Percentiles rank a stretch among this genome's conserved stretches.
These are phyloP conservation scores for Pomatorhinus ruficollis DNA, from an alignment of 2,113 vertebrate species.

Conservation along the genomic window DNA sequence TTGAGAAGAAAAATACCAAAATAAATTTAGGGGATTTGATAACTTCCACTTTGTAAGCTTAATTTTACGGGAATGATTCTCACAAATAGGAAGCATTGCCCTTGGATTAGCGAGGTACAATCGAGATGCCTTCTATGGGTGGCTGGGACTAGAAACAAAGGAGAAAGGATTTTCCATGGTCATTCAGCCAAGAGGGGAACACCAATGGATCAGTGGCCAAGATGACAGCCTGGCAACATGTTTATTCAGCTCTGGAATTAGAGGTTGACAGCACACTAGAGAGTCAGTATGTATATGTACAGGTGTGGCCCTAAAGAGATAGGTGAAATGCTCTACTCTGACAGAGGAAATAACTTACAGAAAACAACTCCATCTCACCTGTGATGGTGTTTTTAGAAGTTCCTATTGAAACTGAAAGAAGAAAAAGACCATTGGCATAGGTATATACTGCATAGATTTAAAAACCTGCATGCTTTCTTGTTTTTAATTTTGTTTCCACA, in stretches of 20 bases:
- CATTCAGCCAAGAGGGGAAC: background rate
- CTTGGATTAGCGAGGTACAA: background rate
- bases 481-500: background rate
- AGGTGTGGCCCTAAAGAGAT: background rate
- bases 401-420: background rate
- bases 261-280: background rate
- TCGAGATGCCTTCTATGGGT: constrained; percentile 46
- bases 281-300: background rate
- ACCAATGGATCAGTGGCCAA: background rate
- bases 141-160: background rate
- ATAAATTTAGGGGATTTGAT: background rate
- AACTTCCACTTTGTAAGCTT: background rate
- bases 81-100: background rate
- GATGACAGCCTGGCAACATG: background rate
- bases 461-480: background rate
- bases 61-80: background rate
- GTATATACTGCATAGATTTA: background rate
- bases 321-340: background rate
- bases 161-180: background rate
- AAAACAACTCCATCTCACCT: background rate
- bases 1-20: background rate
- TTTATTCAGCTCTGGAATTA: background rate
- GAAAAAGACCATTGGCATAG: background rate
- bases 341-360: background rate
- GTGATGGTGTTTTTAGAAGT: background rate